These are phyloP conservation scores for Campaea margaritaria DNA, from an alignment of 2,888 invertebrate genomes.

Conservation along the genomic window DNA sequence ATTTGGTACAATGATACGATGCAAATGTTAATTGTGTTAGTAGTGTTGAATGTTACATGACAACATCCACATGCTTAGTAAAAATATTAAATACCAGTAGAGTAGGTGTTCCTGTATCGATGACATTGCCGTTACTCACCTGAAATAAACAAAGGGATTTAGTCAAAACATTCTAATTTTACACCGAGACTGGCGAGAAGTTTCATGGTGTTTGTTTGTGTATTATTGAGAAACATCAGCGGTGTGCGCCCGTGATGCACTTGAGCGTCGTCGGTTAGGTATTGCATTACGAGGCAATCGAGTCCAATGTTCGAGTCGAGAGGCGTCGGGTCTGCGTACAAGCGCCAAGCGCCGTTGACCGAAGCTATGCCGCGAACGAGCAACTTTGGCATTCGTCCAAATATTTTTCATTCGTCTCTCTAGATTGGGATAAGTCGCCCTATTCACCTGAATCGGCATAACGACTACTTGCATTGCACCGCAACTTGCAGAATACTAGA, in stretches of 20 bases:
- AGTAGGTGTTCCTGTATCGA: conserved; percentile 83
- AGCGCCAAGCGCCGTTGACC: conserved; percentile 21
- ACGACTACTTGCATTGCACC: conserved; percentile 54
- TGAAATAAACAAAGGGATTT: conserved; percentile 57
- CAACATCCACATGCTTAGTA: conserved; percentile 60
- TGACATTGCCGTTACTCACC: conserved; percentile 86
- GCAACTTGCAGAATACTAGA: conserved; percentile 20
- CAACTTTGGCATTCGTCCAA: conserved; percentile 75
- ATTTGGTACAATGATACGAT: conserved; percentile 23
- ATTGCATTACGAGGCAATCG: conserved; percentile 70
- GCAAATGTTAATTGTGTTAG: conserved; percentile 24
- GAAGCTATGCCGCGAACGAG: conserved; percentile 62
- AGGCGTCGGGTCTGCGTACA: conserved; percentile 44
- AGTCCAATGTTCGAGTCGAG: conserved; percentile 59
- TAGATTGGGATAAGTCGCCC: conserved; percentile 75
- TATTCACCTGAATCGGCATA: conserved; percentile 80
- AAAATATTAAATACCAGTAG: conserved; percentile 79
- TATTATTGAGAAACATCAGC: conserved; percentile 24
- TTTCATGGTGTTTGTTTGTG: conserved; percentile 14
- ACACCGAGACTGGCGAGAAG: not conserved
- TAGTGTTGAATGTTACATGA: conserved; percentile 29
- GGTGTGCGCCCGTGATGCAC: conserved; percentile 52
- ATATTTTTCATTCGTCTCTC: conserved; percentile 77
- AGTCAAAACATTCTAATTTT: conserved; percentile 29
- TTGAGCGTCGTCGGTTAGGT: conserved; percentile 51